Percentiles rank a stretch among this genome's conserved stretches.
These are phyloP conservation scores for Caerostris darwini DNA, from an alignment of 1,140 invertebrate species.

Conservation along the genomic window DNA sequence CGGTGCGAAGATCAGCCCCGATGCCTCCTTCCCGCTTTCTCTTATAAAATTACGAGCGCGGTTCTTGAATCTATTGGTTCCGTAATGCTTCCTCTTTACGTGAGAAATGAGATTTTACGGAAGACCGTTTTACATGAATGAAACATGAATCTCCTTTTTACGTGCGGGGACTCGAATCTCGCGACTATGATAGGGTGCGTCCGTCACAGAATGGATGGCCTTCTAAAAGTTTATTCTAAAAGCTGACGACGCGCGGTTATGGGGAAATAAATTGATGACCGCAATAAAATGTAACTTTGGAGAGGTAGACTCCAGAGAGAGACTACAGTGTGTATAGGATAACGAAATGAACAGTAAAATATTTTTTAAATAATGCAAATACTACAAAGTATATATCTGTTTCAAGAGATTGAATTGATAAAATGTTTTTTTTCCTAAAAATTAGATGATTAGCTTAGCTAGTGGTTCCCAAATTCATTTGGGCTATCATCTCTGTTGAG, in stretches of 20 bases:
- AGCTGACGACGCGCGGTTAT: neutral
- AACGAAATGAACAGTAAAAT: no score
- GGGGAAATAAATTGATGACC: neutral
- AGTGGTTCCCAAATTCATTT: no score
- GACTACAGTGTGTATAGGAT: no score
- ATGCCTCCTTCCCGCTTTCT: neutral
- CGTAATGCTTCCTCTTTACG: conserved; percentile 9
- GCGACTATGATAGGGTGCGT: conserved; percentile 43
- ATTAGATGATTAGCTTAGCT: no score
- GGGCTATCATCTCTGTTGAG: no score
- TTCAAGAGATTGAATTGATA: no score
- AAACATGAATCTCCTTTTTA: conserved; percentile 65
- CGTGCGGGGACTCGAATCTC: conserved; percentile 21
- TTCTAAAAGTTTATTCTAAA: conserved; percentile 11
- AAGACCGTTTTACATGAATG: conserved; percentile 68
- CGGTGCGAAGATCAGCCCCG: neutral
- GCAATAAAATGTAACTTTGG: conserved; percentile 4
- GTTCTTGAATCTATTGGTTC: conserved; percentile 17
- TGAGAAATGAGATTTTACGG: conserved; percentile 68
- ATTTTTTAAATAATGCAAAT: no score
- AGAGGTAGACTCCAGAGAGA: neutral
- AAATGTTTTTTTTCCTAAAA: no score
- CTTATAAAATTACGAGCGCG: conserved; percentile 2
- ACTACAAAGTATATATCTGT: no score
- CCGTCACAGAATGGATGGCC: conserved; percentile 26